Evolutionary conservation across 2,888 invertebrate species (phyloP).

Genomic region (Trilocha varians): DNA sequence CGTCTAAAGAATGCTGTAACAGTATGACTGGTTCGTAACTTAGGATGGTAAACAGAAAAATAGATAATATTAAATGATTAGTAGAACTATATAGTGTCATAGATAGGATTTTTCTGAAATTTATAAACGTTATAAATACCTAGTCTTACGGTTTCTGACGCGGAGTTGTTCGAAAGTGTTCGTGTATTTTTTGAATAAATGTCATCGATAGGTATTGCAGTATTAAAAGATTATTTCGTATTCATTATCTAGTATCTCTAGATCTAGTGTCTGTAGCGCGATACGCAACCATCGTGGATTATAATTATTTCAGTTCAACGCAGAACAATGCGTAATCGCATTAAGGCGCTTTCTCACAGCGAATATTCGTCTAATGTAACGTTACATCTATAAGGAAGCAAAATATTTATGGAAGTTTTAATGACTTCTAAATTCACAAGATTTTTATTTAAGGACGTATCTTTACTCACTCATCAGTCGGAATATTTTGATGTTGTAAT

Average conservation of each 20-base stretch:
- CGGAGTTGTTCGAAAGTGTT: conserved; percentile 26
- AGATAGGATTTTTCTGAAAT: conserved; percentile 70
- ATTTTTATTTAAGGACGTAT: too few relatives aligned
- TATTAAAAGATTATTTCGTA: conserved; percentile 29
- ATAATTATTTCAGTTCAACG: too few relatives aligned
- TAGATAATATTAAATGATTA: conserved; percentile 25
- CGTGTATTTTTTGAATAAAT: conserved; percentile 15
- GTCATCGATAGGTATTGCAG: conserved; percentile 34
- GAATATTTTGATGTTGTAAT: too few relatives aligned
- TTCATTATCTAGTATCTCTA: conserved; percentile 7
- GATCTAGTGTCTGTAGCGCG: too few relatives aligned
- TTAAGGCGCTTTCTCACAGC: too few relatives aligned
- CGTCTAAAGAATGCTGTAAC: conserved; percentile 21
- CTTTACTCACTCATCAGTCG: too few relatives aligned
- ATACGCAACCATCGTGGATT: too few relatives aligned
- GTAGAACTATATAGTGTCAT: conserved; percentile 46
- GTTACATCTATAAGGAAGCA: too few relatives aligned
- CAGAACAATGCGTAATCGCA: too few relatives aligned
- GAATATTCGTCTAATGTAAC: too few relatives aligned
- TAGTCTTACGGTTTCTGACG: conserved; percentile 48
- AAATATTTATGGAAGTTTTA: too few relatives aligned
- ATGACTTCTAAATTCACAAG: too few relatives aligned
- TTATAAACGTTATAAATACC: conserved; percentile 64
- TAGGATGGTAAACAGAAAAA: conserved; percentile 28
- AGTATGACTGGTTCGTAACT: conserved; percentile 36